phyloP scores from a whole-genome alignment of 2,888 invertebrate genomes.

The Fissipunctia ypsillon region DNA sequence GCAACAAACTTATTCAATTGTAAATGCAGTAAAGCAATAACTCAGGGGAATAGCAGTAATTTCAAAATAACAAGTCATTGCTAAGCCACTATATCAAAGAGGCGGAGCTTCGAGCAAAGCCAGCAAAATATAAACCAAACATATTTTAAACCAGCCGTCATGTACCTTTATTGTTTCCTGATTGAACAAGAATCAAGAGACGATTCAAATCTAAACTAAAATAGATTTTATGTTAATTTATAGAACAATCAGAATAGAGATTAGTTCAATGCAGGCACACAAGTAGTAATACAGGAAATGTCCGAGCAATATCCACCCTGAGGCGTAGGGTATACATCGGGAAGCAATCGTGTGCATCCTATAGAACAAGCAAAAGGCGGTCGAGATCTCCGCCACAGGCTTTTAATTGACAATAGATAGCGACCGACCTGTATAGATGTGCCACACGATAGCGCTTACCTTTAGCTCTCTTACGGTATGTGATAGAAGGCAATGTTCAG shows the following conservation, averaged over 20 bases:
- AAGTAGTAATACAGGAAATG: constrained; percentile 87
- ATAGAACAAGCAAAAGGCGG: constrained; percentile 88
- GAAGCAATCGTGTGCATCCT: constrained; percentile 84
- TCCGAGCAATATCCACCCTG: constrained; percentile 84
- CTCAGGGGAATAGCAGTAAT: constrained; percentile 58
- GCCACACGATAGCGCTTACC: constrained; percentile 79
- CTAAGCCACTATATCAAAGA: constrained; percentile 59
- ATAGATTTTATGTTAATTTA: constrained; percentile 86
- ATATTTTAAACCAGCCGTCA: constrained; percentile 53
- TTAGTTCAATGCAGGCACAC: constrained; percentile 81
- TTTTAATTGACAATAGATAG: constrained; percentile 88
- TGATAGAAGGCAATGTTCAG: constrained; percentile 64
- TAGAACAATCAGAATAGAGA: constrained; percentile 82
- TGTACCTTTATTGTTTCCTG: constrained; percentile 76
- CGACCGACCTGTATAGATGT: constrained; percentile 80
- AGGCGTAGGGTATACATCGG: constrained; percentile 85
- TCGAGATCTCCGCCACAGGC: constrained; percentile 82
- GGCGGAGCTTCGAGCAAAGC: constrained; percentile 49
- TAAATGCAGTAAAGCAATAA: constrained; percentile 54
- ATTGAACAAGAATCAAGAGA: constrained; percentile 73
- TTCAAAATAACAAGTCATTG: constrained; percentile 63
- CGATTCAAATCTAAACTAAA: constrained; percentile 78
- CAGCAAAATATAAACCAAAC: constrained; percentile 57
- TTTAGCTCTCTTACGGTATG: constrained; percentile 80
- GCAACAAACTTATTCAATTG: constrained; percentile 54